phyloP scores from a whole-genome alignment of 2,113 vertebrate genomes.

The Zosterops japonicus region DNA sequence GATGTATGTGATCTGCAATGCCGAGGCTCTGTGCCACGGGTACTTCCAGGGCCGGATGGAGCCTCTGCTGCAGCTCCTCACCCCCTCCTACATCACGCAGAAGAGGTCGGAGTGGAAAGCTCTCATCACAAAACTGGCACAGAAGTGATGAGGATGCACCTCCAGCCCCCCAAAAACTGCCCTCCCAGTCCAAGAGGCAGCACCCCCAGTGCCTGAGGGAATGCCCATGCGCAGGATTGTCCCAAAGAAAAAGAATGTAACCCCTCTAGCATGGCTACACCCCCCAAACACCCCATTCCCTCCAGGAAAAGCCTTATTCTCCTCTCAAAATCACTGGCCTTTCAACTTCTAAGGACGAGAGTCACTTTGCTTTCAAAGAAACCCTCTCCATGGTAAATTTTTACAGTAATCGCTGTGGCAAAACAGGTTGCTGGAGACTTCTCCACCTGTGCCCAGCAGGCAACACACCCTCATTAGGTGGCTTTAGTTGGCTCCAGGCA shows the following conservation, averaged over 20 bases:
- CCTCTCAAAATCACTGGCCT: not conserved
- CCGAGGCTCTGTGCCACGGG: constrained; percentile 86
- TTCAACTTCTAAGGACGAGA: not conserved
- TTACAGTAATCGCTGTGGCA: not conserved
- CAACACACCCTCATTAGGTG: not conserved
- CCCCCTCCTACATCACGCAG: constrained; percentile 87
- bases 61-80: constrained; percentile 81
- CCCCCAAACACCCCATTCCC: not conserved
- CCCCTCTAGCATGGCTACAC: constrained; percentile 29
- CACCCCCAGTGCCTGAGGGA: constrained; percentile 51
- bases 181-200: not conserved
- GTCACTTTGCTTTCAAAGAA: constrained; percentile 17
- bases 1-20: constrained; percentile 96
- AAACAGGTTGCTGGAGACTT: not conserved
- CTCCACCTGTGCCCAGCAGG: not conserved
- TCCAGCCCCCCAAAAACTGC: not conserved
- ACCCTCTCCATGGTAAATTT: not conserved
- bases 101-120: constrained; percentile 89
- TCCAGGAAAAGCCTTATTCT: constrained; percentile 52
- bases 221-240: constrained; percentile 1
- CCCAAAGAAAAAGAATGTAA: constrained; percentile 51
- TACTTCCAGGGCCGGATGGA: constrained; percentile 67
- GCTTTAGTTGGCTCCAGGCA: not conserved
- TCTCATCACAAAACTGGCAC: constrained; percentile 83
- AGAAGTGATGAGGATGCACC: constrained; percentile 68